Evolutionary conservation across 2,113 vertebrate genomes (phyloP).

Genomic region (Microcebus griseorufus): DNA sequence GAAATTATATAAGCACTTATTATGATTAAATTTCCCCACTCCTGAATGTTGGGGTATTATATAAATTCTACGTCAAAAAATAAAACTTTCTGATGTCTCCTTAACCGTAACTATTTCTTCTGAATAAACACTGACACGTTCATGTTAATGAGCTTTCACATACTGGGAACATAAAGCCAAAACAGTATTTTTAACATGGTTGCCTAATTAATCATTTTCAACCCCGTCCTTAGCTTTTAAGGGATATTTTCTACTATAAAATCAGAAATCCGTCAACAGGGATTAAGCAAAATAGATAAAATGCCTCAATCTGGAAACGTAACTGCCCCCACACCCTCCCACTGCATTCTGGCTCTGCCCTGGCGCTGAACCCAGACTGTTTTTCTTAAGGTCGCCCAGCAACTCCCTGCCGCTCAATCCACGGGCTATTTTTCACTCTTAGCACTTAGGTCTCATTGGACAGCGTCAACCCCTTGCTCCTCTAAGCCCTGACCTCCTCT

Average conservation of each 20-base stretch:
- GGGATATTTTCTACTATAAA: neutral
- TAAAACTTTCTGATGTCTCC: neutral
- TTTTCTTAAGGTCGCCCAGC: neutral
- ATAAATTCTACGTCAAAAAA: neutral
- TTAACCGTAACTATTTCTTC: neutral
- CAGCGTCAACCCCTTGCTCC: neutral
- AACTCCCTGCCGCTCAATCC: neutral
- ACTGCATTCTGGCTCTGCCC: neutral
- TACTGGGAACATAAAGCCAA: neutral
- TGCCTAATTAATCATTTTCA: neutral
- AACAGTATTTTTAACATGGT: neutral
- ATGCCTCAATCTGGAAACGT: neutral
- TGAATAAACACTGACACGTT: neutral
- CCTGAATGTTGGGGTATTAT: neutral
- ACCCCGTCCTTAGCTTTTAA: neutral
- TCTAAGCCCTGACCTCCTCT: neutral
- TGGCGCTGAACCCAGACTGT: neutral
- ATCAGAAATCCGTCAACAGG: neutral
- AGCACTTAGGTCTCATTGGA: neutral
- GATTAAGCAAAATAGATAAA: neutral
- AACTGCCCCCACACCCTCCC: neutral
- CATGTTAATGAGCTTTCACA: neutral
- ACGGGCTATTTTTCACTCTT: neutral
- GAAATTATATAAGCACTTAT: neutral
- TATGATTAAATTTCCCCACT: neutral